A percentile compares a stretch with the other conserved stretches of the same genome.
Conservation (phyloP, 2,113 vertebrate species). For the Carettochelys insculpta region DNA sequence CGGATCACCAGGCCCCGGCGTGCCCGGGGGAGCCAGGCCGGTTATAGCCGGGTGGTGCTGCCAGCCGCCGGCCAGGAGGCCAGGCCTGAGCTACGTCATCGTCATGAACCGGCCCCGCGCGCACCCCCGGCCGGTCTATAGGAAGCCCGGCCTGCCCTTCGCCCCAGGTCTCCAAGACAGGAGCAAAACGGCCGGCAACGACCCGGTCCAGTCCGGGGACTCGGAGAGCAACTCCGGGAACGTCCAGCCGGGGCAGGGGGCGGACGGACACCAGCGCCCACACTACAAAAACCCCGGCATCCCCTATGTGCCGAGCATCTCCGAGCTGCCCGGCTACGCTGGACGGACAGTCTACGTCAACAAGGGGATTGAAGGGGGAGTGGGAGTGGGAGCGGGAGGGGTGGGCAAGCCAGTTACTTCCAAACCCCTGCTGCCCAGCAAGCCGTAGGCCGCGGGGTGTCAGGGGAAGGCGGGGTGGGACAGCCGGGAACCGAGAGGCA, state of each 20-base stretch:
- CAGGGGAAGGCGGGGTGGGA: too few species aligned
- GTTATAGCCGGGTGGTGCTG: not conserved
- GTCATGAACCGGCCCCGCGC: rapidly evolving
- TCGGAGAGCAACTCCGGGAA: not conserved
- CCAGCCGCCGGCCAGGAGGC: not conserved
- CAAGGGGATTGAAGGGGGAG: not conserved
- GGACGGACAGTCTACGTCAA: too few species aligned
- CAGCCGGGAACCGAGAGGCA: not conserved
- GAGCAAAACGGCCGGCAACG: too few species aligned
- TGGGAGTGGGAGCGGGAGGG: not conserved
- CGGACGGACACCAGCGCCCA: not conserved
- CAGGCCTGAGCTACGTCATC: not conserved
- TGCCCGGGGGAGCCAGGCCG: not conserved
- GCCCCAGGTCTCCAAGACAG: not conserved
- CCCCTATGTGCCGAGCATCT: not conserved
- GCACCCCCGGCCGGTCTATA: not conserved
- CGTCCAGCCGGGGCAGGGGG: not conserved
- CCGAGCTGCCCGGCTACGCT: not conserved
- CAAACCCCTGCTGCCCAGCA: not conserved
- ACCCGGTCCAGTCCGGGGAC: too few species aligned
- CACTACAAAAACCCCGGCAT: not conserved
- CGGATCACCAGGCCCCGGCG: too few species aligned
- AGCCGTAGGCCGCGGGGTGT: not conserved
- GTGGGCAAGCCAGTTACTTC: not conserved
- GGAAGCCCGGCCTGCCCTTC: not conserved